Conservation (phyloP, 1,140 invertebrate species). For the Macrobrachium nipponense region DNA sequence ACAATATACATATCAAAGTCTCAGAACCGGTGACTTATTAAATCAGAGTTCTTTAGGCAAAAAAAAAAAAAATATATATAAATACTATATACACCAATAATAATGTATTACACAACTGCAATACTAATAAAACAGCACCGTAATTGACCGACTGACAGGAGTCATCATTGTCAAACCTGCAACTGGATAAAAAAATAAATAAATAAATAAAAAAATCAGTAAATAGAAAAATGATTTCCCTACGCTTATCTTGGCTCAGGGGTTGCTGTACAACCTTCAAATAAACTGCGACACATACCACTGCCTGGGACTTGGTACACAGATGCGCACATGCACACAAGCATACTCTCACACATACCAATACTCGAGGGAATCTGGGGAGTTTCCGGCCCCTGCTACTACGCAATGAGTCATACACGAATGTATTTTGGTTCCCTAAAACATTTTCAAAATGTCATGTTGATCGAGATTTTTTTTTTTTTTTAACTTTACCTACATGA, state of each 20-base stretch:
- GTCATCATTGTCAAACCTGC: too few relatives aligned
- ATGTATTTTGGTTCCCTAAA: slow-evolving; percentile 43
- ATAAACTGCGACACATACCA: slow-evolving; percentile 38
- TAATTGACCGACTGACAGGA: too few relatives aligned
- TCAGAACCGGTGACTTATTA: slow-evolving; percentile 11
- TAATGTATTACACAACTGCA: neutral
- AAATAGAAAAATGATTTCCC: neutral
- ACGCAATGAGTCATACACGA: slow-evolving; percentile 38
- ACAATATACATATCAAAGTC: neutral
- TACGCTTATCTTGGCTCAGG: slow-evolving; percentile 19
- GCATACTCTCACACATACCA: slow-evolving; percentile 23
- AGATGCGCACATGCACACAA: slow-evolving; percentile 15
- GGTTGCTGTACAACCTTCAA: slow-evolving; percentile 33
- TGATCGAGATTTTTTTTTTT: slow-evolving; percentile 2
- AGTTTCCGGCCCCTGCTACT: slow-evolving; percentile 38
- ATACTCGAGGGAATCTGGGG: neutral
- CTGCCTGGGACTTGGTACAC: slow-evolving; percentile 40
- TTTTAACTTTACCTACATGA: slow-evolving; percentile 28
- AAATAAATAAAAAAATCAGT: neutral
- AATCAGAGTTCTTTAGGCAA: too few relatives aligned
- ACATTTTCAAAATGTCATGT: slow-evolving; percentile 19
- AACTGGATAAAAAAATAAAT: too few relatives aligned
- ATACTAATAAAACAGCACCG: neutral
- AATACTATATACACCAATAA: too few relatives aligned
- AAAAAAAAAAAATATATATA: too few relatives aligned